Evolutionary conservation across 2,888 invertebrate genomes (phyloP), one percentile per base, ranked within the genome.

Genomic region (Hemaris fuciformis): DNA sequence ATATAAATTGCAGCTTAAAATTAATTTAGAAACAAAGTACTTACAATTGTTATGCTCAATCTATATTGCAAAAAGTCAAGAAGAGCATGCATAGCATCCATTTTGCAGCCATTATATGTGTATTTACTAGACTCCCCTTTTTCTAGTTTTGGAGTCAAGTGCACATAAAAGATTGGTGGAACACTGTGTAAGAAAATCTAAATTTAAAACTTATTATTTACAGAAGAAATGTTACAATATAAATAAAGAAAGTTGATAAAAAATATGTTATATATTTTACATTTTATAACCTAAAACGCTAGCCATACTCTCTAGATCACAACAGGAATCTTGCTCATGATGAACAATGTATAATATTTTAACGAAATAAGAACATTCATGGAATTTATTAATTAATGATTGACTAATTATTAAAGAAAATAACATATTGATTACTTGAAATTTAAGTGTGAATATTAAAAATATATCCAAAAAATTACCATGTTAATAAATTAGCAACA

Each of bases 401-500:
- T n/a, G n/a, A n/a, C n/a, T n/a, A n/a, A n/a, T n/a, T n/a, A n/a
- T n/a, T n/a, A n/a, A n/a, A n/a, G n/a, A n/a, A n/a, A n/a, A n/a
- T n/a, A n/a, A n/a, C n/a, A n/a, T n/a, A n/a, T n/a, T n/a, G n/a
- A n/a, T n/a, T n/a, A n/a, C n/a, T n/a, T n/a, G n/a, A n/a, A n/a
- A 18, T 15, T 43, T 22, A 60, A 1, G n/a, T 20, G 7, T 45
- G 45, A 8, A 10, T 20, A 15, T 15, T 45, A 22, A 10, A 22
- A 15, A 56, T n/a, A n/a, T n/a, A n/a, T n/a, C n/a, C 5, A 22
- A 31, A 27, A 22, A 58, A 45, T 31, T 73, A 93, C 93, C 93
- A 94, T 48, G 97, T 97, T 66, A 99, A 88, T 71, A 98, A 90
- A 89, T 98, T 97, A 7, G 97, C 94, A 65, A 97, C 94, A 87